phyloP scores from a whole-genome alignment of 2,888 invertebrate genomes.

The Seladonia tumulorum region DNA sequence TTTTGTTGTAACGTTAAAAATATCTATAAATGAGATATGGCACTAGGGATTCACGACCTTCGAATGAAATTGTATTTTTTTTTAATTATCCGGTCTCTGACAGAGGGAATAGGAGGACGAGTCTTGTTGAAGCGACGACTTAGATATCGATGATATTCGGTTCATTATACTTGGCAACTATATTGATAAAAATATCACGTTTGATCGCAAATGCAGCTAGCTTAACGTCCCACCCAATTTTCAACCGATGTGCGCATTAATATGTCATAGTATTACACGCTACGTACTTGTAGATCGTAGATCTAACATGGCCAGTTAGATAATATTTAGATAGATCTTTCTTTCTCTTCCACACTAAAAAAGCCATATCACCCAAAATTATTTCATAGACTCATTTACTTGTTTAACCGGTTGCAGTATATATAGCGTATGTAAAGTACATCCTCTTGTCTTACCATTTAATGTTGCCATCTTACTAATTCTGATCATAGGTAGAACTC shows the following conservation, averaged over 20 bases:
- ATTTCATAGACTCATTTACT: conserved; percentile 52
- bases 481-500: conserved; percentile 63
- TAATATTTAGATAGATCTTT: conserved; percentile 63
- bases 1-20: conserved; percentile 57
- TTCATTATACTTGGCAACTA: conserved; percentile 53
- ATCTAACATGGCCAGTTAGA: conserved; percentile 67
- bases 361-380: conserved; percentile 63
- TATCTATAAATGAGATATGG: conserved; percentile 49
- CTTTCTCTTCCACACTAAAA: conserved; percentile 57
- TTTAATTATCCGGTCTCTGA: conserved; percentile 34
- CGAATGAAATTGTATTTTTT: conserved; percentile 34
- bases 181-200: conserved; percentile 43
- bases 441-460: conserved; percentile 58
- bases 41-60: conserved; percentile 49
- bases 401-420: conserved; percentile 49
- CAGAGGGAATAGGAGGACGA: conserved; percentile 31
- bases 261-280: conserved; percentile 63
- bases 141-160: conserved; percentile 15
- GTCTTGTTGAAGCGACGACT: conserved; percentile 22
- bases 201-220: conserved; percentile 51
- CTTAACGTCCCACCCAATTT: conserved; percentile 58
- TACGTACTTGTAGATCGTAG: conserved; percentile 60
- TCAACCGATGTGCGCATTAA: conserved; percentile 62
- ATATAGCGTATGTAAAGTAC: conserved; percentile 55
- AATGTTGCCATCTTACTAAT: conserved; percentile 70